Evolutionary conservation across 2,113 vertebrate species (phyloP), one percentile per base, ranked within the genome.

Genomic region (Laterallus jamaicensis): DNA sequence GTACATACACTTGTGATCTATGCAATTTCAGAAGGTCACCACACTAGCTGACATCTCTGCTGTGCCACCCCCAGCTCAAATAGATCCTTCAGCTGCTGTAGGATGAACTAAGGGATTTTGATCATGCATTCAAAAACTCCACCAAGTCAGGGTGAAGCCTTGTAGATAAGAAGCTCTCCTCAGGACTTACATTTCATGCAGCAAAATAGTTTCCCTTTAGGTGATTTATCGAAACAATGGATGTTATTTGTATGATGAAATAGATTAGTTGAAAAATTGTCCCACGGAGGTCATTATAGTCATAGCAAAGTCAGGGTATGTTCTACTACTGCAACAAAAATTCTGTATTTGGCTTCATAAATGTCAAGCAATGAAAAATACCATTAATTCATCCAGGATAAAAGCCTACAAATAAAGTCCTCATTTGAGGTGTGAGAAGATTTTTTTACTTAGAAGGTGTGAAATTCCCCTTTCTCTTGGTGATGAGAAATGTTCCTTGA

Each of bases 281-380:
- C n/a, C 37, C 59, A 86, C 32, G 32, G 29, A 94, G 91, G 84
- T 94, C 85, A 68, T 90, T 84, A 82, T 1, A 96, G 87, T 94
- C 40, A 59, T 14, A 82, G 90, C 49, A 82, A 96, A 96, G 64
- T 70, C 91, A 90, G 56, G 74, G 77, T 52, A 80, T 69, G 54
- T 63, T 96, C 91, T 92, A 82, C 29, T 90, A 75, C 86, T 26
- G 50, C 75, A 94, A 96, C 44, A 97, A 87, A 94, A 97, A 97
- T 52, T 67, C 85, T 94, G 78, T 86, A 56, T 77, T 90, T 82
- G 52, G 80, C 96, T 98, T 97, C 91, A 96, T 84, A 97, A 96
- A 96, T 68, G 95, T 20, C 85, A 95, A 92, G 82, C 37, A 85
- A 78, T 44, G 79, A 96, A 94, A 97, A 96, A 81, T 25, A 24